Percentiles rank a stretch among this genome's conserved stretches.
Evolutionary conservation across 2,113 vertebrate species (phyloP).

Genomic region (Mugil cephalus): DNA sequence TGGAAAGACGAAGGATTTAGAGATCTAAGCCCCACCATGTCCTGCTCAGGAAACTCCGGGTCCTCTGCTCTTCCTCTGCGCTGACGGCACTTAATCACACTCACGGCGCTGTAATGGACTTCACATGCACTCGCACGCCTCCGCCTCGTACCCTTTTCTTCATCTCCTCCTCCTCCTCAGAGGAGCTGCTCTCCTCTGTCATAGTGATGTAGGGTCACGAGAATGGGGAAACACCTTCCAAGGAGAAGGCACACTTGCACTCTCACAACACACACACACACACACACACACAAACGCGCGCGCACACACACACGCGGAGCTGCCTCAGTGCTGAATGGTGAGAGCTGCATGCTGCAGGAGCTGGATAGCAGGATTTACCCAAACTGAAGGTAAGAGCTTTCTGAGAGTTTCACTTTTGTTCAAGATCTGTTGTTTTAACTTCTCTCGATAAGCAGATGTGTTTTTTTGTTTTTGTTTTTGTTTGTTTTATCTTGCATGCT

Average conservation of each 20-base stretch:
- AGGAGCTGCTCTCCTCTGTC: constrained; percentile 42
- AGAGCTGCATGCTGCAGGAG: constrained; percentile 44
- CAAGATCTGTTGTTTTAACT: neutral
- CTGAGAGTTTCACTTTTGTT: neutral
- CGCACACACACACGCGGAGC: constrained; percentile 36
- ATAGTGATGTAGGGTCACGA: constrained; percentile 77
- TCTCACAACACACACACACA: constrained; percentile 46
- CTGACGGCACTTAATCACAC: constrained; percentile 62
- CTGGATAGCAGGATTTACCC: constrained; percentile 46
- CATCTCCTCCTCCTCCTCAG: constrained; percentile 42
- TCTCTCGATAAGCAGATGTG: neutral
- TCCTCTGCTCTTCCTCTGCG: constrained; percentile 68
- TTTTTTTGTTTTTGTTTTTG: neutral
- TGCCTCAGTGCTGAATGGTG: constrained; percentile 37
- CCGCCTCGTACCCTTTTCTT: constrained; percentile 31
- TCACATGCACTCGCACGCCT: constrained; percentile 33
- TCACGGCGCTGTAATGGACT: constrained; percentile 17
- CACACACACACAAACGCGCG: no score
- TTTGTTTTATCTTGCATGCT: neutral
- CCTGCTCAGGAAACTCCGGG: constrained; percentile 71
- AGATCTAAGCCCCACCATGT: constrained; percentile 29
- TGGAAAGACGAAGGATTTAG: constrained; percentile 47
- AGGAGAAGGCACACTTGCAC: constrained; percentile 74
- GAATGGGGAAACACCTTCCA: constrained; percentile 84
- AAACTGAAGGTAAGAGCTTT: constrained; percentile 68